These are phyloP conservation scores for Prinia subflava DNA, from an alignment of 2,113 vertebrate genomes.

Conservation along the genomic window DNA sequence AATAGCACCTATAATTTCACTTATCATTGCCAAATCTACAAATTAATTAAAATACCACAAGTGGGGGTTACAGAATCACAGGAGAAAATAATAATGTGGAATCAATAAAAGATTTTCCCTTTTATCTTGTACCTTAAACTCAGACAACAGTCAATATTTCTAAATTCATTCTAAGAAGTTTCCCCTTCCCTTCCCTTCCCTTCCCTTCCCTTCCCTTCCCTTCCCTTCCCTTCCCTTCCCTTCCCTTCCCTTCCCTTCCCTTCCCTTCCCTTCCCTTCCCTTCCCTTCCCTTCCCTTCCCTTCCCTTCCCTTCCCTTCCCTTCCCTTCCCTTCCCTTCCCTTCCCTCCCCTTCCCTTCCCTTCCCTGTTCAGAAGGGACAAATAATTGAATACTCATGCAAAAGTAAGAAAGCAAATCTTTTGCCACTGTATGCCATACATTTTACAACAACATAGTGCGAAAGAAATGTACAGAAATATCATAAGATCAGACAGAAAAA, in stretches of 20 bases:
- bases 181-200: not conserved
- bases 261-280: not conserved
- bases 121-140: not conserved
- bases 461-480: not conserved
- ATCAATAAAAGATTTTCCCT: not conserved
- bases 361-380: not conserved
- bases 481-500: not conserved
- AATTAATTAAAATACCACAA: not conserved
- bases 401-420: not conserved
- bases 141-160: not conserved
- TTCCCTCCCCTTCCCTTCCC: not conserved
- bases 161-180: not conserved
- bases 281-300: not conserved
- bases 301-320: not conserved
- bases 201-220: too few species aligned
- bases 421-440: not conserved
- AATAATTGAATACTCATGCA: not conserved
- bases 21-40: not conserved
- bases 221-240: not conserved
- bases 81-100: not conserved
- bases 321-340: too few species aligned
- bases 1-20: not conserved
- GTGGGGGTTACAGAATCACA: not conserved
- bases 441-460: not conserved
- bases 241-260: not conserved